Evolutionary conservation across 2,797 vertebrate genomes (phyloP).

Genomic region (Chromis chromis): DNA sequence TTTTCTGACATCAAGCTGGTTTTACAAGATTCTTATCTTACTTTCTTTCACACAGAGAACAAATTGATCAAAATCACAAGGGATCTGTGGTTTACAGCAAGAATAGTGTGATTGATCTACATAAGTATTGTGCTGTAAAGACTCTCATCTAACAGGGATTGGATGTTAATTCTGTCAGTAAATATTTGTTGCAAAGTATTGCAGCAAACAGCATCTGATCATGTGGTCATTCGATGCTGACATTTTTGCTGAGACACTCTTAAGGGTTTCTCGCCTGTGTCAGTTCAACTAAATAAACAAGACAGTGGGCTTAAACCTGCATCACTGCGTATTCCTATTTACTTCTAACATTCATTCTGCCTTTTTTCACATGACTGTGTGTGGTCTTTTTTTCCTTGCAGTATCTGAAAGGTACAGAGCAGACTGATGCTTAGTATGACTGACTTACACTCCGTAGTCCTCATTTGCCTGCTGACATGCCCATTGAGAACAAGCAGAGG

Average conservation of each 20-base stretch:
- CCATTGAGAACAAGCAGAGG: conserved; percentile 40
- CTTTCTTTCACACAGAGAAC: conserved; percentile 5
- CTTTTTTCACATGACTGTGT: conserved; percentile 1
- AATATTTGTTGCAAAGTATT: background rate
- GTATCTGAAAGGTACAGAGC: background rate
- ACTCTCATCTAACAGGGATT: background rate
- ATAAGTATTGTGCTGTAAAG: background rate
- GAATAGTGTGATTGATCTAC: background rate
- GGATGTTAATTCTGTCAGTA: background rate
- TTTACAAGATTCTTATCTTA: conserved; percentile 24
- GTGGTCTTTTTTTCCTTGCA: background rate
- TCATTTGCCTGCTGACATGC: conserved; percentile 34
- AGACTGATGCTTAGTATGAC: background rate
- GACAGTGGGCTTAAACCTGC: background rate
- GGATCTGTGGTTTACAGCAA: conserved; percentile 19
- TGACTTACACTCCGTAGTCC: conserved; percentile 8
- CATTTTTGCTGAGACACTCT: background rate
- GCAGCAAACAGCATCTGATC: background rate
- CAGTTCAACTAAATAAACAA: conserved; percentile 1
- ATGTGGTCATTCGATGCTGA: background rate
- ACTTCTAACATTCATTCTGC: conserved; percentile 8
- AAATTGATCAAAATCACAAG: conserved; percentile 13
- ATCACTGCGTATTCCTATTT: background rate
- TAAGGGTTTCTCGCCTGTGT: background rate
- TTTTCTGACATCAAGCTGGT: conserved; percentile 40